Base-by-base conservation (phyloP, 2,797 vertebrate genomes). In the Rallus crepitans region DNA sequence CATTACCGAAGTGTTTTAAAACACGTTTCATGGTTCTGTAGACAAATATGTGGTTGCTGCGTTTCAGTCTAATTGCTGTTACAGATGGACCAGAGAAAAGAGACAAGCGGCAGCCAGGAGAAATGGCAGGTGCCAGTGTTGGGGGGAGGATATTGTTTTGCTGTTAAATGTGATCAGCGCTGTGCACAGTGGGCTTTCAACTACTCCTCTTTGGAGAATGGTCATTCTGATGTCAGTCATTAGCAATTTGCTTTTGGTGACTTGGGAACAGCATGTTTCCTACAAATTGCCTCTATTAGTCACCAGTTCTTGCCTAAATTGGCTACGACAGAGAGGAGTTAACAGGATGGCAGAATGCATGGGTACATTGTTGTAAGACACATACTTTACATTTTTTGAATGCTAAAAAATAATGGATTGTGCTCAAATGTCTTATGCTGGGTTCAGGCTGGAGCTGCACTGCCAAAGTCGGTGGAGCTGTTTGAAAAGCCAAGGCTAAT, bases 251-350 rank as follows among this genome's bases (percentile, higher is more conserved):
- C 81, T 72, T 87, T 76, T 95, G 92, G 95, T 92, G 83, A 94
- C 81, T 95, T 80, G 57, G 90, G 95, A 96, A 93, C 91, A 89
- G 88, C 31, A 28, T 91, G 92, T 93, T 89, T 94, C 65, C 87
- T 91, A 89, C 81, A 93, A 94, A 96, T 95, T 87, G 91, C 86
- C 90, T 86, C 75, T 91, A 73, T 96, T 94, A 94, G 90, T 94
- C 96, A 93, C 68, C 86, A 55, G 81, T 93, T 92, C 91, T 94
- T 75, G 66, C 90, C 91, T 89, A 92, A 97, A 95, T 82, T 82
- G 64, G 64, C 78, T 93, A 6, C 3, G 35, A 82, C 64, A 71
- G 70, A 65, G 63, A 76, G 37, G 53, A 6, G 15, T 85, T 93
- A 92, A 85, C 78, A 84, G 69, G 50, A 57, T 82, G 50, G 37